These are phyloP conservation scores for Agrochola litura DNA, from an alignment of 2,888 invertebrate species.

Conservation along the genomic window DNA sequence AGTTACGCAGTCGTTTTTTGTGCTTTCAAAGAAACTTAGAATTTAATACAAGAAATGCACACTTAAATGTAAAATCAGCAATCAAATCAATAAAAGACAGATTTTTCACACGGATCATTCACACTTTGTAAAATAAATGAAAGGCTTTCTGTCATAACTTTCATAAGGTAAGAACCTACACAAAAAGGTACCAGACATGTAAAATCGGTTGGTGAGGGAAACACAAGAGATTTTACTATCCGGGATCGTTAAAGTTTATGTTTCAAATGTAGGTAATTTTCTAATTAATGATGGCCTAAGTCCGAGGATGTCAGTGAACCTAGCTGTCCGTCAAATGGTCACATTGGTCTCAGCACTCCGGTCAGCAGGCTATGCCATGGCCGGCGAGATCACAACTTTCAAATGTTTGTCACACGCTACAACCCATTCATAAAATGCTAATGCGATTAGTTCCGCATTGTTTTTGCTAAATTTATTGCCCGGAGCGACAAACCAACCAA, in stretches of 20 bases:
- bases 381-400: conserved; percentile 81
- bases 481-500: conserved; percentile 74
- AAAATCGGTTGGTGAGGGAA: conserved; percentile 1
- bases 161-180: not conserved
- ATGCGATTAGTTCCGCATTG: conserved; percentile 83
- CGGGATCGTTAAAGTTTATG: conserved; percentile 43
- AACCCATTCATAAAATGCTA: conserved; percentile 86
- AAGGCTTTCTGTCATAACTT: not conserved
- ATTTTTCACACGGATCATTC: not conserved
- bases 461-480: conserved; percentile 83
- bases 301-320: conserved; percentile 67
- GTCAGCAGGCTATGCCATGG: conserved; percentile 50
- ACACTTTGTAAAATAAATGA: not conserved
- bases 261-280: conserved; percentile 41
- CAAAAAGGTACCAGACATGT: not conserved
- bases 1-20: no score
- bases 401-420: conserved; percentile 79
- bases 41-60: not conserved
- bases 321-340: conserved; percentile 51
- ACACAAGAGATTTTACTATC: conserved; percentile 21
- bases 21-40: not conserved
- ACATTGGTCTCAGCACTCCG: not conserved
- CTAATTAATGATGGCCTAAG: conserved; percentile 52
- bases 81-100: not conserved
- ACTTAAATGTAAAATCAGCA: not conserved